Evolutionary conservation across 2,113 vertebrate genomes (phyloP), one percentile per base, ranked within the genome.

Genomic region (Clarias gariepinus): DNA sequence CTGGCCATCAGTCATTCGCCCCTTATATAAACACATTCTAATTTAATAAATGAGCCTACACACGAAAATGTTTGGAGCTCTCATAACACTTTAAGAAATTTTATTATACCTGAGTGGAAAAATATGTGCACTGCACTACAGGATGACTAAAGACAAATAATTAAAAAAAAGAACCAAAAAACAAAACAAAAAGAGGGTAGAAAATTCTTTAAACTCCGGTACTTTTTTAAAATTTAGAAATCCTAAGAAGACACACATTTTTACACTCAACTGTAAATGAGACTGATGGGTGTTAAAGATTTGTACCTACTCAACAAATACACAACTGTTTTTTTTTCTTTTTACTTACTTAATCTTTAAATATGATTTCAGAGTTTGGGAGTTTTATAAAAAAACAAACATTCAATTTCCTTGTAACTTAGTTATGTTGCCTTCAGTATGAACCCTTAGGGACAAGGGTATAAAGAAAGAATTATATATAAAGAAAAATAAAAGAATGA

Each of bases 381-480:
- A 52, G 36, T n/a, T 52, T 4, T 73, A 41, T 41, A 73, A 41
- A 2, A 55, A 80, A 77, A 47, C 61, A 52, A 63, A 11, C 81
- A 83, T n/a, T 89, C 78, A 85, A 61, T 73, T 28, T 23, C 16
- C 53, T 36, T 23, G n/a, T 7, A 55, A 74, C 41, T 82, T 57
- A 84, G 82, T 83, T 78, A 85, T 3, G 69, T 61, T 87, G 84
- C 41, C 55, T 79, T 58, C 76, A 30, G 76, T 25, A 78, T 1
- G 16, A 79, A 57, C 13, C 82, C 64, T 81, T 84, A 89, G 81
- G 69, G 71, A 88, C 87, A 84, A 88, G 60, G 73, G 0, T 60
- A 87, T 84, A 91, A 89, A 53, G 80, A 91, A 89, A 53, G 80
- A 90, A 88, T 81, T 66, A 79, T 64, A 87, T 90, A 90, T 88